Percentiles rank a stretch among this genome's conserved stretches.
These are phyloP conservation scores for Ophioderma brevispina DNA, from an alignment of 35 echinoderm and acorn worm genomes.

Conservation along the genomic window DNA sequence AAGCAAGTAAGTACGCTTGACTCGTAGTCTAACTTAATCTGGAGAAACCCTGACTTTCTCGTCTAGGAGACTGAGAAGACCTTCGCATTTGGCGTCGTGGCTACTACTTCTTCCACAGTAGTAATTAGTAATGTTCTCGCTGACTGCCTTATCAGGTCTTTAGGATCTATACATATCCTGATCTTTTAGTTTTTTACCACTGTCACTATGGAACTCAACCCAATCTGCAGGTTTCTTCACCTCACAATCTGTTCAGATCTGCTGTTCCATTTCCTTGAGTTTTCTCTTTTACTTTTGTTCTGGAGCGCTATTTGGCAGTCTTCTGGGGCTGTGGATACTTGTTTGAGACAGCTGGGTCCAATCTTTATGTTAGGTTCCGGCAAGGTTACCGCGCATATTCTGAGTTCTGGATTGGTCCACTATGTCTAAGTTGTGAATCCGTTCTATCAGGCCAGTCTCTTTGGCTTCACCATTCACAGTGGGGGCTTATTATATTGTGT, in stretches of 20 bases:
- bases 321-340: too few relatives aligned
- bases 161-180: constrained; percentile 73
- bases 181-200: constrained; percentile 51
- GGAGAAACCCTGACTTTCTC: constrained; percentile 71
- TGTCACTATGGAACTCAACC: neutral
- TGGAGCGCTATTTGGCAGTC: too few relatives aligned
- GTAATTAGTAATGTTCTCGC: constrained; percentile 60
- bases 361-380: too few relatives aligned
- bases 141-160: constrained; percentile 29
- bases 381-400: too few relatives aligned
- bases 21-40: constrained; percentile 67
- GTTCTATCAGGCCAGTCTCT: too few relatives aligned
- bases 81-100: constrained; percentile 51
- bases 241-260: neutral
- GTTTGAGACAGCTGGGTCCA: too few relatives aligned
- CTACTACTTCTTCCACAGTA: constrained; percentile 63
- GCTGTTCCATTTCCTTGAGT: neutral
- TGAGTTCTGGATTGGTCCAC: too few relatives aligned
- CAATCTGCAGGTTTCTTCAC: neutral
- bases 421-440: too few relatives aligned
- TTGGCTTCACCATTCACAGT: too few relatives aligned
- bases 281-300: too few relatives aligned
- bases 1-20: constrained; percentile 71
- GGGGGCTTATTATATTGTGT: too few relatives aligned
- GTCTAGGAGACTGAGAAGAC: constrained; percentile 64